A percentile compares a stretch with the other conserved stretches of the same genome.
Conservation (phyloP, 2,888 invertebrate genomes). For the Rambutsinella grinnellia region DNA sequence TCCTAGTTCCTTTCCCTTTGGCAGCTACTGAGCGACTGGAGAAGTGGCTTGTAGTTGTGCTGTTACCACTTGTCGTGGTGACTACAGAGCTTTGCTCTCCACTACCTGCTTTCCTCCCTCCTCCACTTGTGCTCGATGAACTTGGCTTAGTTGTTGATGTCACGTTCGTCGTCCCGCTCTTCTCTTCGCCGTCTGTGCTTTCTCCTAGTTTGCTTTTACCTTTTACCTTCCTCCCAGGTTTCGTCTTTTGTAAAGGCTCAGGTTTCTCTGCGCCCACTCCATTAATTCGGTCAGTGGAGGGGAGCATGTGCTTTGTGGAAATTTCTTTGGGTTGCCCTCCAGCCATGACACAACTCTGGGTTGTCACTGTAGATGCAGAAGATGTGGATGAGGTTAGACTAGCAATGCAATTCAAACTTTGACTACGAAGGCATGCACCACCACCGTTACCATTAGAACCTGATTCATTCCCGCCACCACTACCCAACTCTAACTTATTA, state of each 20-base stretch:
- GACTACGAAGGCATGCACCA: slow-evolving; percentile 32
- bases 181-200: slow-evolving; percentile 3
- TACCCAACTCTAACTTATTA: slow-evolving; percentile 15
- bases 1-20: slow-evolving; percentile 25
- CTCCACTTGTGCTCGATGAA: neutral
- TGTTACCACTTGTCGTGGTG: slow-evolving; percentile 17
- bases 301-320: slow-evolving; percentile 5
- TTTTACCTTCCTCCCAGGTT: neutral
- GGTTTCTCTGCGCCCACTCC: neutral
- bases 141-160: slow-evolving; percentile 27
- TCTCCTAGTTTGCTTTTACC: neutral
- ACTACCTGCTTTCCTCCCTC: neutral
- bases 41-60: neutral
- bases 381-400: slow-evolving; percentile 51
- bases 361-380: slow-evolving; percentile 43
- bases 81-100: slow-evolving; percentile 35
- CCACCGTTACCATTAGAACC: slow-evolving; percentile 6
- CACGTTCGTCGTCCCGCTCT: too few species aligned
- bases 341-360: slow-evolving; percentile 36
- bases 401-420: slow-evolving; percentile 48
- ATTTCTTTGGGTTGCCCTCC: slow-evolving; percentile 2
- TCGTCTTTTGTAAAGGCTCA: neutral
- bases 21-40: slow-evolving; percentile 34
- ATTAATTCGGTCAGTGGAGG: neutral
- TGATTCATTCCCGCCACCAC: slow-evolving; percentile 25